Base-by-base conservation (phyloP, 2,113 vertebrate genomes). In the Ploceus nigricollis region DNA sequence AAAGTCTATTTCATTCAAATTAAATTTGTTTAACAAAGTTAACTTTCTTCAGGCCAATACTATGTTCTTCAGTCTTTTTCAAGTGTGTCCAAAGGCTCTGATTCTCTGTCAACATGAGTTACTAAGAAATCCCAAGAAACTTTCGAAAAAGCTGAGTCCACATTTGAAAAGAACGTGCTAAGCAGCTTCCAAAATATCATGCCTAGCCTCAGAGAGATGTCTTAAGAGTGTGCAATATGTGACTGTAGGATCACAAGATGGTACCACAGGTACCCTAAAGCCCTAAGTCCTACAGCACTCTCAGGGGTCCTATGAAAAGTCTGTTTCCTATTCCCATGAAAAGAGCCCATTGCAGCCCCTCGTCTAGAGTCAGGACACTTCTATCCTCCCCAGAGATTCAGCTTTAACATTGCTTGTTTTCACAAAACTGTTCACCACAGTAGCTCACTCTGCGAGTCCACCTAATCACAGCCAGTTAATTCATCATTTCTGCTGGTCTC, bases 11-110 rank as follows among this genome's bases (percentile, higher is more conserved):
- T 94, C 30, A 60, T 85, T 87, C 37, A 91, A 93, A 93, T 93
- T 89, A 91, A 50, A 89, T 84, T 78, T 75, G 13, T 78, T 95
- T 85, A 89, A 90, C 58, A 57, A 72, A 95, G 71, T 83, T 92
- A 89, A 80, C 76, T 94, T 92, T 77, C 60, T 69, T 89, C 76
- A 69, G 58, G 31, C 54, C 50, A 77, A 15, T 42, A 42, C 21
- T 87, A 35, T 2, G 1, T 83, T 70, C 60, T 70, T 79, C 1
- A 4, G 39, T 42, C 77, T 82, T 84, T 89, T 84, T 84, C 69
- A 96, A 87, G 71, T 24, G 18, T 35, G 11, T 82, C 85, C 95
- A 82, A 93, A 86, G 75, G 23, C 53, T 90, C 84, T 84, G 73
- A 75, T 2, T 31, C 39, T 87, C 68, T 89, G 73, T 72, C 11